phyloP scores from a whole-genome alignment of 2,113 vertebrate genomes.

The Notothenia coriiceps region DNA sequence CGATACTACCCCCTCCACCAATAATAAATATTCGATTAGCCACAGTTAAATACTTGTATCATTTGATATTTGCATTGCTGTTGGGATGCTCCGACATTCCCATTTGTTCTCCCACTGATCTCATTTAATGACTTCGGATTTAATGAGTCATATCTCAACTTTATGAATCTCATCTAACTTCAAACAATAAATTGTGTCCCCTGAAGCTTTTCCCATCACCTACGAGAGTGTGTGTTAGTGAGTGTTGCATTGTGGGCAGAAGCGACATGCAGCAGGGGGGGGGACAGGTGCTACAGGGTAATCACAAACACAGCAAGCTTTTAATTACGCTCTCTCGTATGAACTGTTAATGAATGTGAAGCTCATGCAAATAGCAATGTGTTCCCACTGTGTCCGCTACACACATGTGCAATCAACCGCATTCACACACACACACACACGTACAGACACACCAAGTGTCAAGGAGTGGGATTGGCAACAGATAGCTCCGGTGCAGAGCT shows the following conservation, averaged over 20 bases:
- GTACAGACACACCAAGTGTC: background rate
- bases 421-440: background rate
- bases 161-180: conserved; percentile 67
- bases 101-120: conserved; percentile 56
- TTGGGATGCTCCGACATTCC: conserved; percentile 38
- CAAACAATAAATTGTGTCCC: conserved; percentile 66
- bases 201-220: conserved; percentile 48
- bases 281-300: conserved; percentile 78
- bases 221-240: conserved; percentile 42
- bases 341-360: conserved; percentile 81
- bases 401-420: conserved; percentile 23
- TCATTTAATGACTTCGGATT: conserved; percentile 55
- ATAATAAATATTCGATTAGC: conserved; percentile 41
- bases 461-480: conserved; percentile 35
- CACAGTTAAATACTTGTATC: conserved; percentile 61
- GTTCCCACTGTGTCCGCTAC: conserved; percentile 49
- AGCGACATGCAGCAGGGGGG: conserved; percentile 43
- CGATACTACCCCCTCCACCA: no score
- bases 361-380: conserved; percentile 62
- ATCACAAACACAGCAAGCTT: conserved; percentile 83
- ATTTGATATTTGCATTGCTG: conserved; percentile 47
- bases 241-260: conserved; percentile 58
- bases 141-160: conserved; percentile 68
- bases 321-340: conserved; percentile 79
- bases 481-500: conserved; percentile 6